A percentile compares a stretch with the other conserved stretches of the same genome.
These are phyloP conservation scores for Scaptomyza reducta DNA, from an alignment of 2,888 invertebrate genomes.

Conservation along the genomic window DNA sequence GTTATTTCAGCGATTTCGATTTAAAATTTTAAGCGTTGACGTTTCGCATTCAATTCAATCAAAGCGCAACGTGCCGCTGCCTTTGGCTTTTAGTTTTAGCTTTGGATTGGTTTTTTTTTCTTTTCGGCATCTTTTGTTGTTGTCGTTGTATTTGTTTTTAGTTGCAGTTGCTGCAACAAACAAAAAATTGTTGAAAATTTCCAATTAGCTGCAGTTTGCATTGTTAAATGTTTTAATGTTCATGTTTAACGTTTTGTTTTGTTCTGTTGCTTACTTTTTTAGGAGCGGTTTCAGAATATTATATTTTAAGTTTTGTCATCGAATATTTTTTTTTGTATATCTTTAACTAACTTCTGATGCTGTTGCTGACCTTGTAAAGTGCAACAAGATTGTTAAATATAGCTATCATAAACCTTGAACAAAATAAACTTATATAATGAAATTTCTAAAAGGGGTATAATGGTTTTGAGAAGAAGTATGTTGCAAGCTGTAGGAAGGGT, in stretches of 20 bases:
- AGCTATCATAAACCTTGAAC: not conserved
- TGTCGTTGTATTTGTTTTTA: constrained; percentile 54
- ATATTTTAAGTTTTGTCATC: not conserved
- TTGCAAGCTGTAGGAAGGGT: too few relatives aligned
- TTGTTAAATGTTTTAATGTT: constrained; percentile 42
- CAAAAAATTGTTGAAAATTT: constrained; percentile 68
- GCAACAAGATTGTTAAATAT: not conserved
- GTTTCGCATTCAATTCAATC: constrained; percentile 73
- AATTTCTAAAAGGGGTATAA: not conserved
- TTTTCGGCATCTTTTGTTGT: constrained; percentile 72
- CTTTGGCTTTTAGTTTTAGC: constrained; percentile 42
- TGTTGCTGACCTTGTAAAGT: not conserved
- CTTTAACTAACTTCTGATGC: constrained; percentile 14
- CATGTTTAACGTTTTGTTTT: constrained; percentile 46
- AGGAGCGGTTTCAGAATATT: constrained; percentile 37
- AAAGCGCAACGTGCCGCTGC: constrained; percentile 72
- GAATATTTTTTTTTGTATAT: constrained; percentile 1
- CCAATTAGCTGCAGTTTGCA: constrained; percentile 73
- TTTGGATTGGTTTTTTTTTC: constrained; percentile 58
- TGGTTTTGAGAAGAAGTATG: too few relatives aligned
- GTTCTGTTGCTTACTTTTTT: constrained; percentile 12
- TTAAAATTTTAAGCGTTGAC: constrained; percentile 42
- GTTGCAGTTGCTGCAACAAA: constrained; percentile 31
- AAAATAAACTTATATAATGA: not conserved
- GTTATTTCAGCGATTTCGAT: constrained; percentile 36